These are phyloP conservation scores for Megamerina dolium DNA, from an alignment of 2,888 invertebrate genomes.

Conservation along the genomic window DNA sequence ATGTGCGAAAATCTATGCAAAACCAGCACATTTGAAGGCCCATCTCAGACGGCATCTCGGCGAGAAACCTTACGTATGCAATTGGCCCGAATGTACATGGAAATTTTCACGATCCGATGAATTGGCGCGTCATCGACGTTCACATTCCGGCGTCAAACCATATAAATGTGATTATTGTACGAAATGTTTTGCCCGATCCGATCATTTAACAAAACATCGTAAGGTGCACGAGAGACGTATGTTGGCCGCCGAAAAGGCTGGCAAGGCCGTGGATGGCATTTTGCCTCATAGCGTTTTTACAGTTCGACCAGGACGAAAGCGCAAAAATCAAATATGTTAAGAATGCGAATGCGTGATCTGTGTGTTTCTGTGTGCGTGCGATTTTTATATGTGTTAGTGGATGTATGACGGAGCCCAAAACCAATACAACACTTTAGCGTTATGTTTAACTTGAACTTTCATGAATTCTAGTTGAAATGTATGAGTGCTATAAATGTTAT, in stretches of 20 bases:
- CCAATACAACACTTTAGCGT: no score
- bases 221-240: slow-evolving; percentile 71
- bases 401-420: no score
- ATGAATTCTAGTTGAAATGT: no score
- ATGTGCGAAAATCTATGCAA: slow-evolving; percentile 79
- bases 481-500: no score
- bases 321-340: slow-evolving; percentile 35
- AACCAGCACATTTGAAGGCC: slow-evolving; percentile 84
- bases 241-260: slow-evolving; percentile 39
- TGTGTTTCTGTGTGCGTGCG: no score
- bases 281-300: slow-evolving; percentile 37
- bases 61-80: slow-evolving; percentile 68
- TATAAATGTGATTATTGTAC: slow-evolving; percentile 83
- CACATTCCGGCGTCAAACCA: slow-evolving; percentile 93
- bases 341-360: no score
- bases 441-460: no score
- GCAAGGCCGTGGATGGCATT: slow-evolving; percentile 31
- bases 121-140: slow-evolving; percentile 82
- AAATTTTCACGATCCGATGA: slow-evolving; percentile 92
- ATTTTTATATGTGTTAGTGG: no score
- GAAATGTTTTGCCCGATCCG: slow-evolving; percentile 85
- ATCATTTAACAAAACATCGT: slow-evolving; percentile 88
- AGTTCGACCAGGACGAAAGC: slow-evolving; percentile 46
- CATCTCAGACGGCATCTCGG: slow-evolving; percentile 79
- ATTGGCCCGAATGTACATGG: slow-evolving; percentile 81